Conservation (phyloP, 2,888 invertebrate genomes). For the Pristionchus mayeri region DNA sequence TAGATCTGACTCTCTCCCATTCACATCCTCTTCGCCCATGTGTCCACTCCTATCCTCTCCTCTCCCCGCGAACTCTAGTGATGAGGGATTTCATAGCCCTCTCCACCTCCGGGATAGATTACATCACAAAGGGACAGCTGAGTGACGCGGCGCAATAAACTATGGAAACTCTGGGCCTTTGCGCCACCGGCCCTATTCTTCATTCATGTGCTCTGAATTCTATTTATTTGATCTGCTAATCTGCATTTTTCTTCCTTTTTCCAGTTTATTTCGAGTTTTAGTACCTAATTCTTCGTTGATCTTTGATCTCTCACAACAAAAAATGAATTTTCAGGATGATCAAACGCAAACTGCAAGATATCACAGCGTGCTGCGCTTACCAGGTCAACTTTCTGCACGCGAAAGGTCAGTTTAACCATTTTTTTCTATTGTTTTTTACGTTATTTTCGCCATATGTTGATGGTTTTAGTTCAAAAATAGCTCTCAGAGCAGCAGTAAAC, state of each 20-base stretch:
- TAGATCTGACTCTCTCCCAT: too few species aligned
- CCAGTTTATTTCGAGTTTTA: background rate
- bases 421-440: background rate
- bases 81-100: background rate
- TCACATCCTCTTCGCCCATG: too few species aligned
- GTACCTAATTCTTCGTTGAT: background rate
- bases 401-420: conserved; percentile 57
- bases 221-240: too few species aligned
- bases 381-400: conserved; percentile 71
- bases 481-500: too few species aligned
- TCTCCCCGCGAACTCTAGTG: too few species aligned
- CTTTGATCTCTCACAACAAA: background rate
- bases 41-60: too few species aligned
- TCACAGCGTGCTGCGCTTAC: conserved; percentile 73
- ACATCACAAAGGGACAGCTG: background rate
- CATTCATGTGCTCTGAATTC: too few species aligned
- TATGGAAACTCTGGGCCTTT: background rate
- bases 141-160: conserved; percentile 10
- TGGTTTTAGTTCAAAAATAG: too few species aligned
- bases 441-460: background rate
- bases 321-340: conserved; percentile 64
- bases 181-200: too few species aligned
- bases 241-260: too few species aligned
- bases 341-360: conserved; percentile 71
- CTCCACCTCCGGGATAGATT: background rate